phyloP scores from a whole-genome alignment of 2,888 invertebrate species.

The Acanthacorydalis orientalis region DNA sequence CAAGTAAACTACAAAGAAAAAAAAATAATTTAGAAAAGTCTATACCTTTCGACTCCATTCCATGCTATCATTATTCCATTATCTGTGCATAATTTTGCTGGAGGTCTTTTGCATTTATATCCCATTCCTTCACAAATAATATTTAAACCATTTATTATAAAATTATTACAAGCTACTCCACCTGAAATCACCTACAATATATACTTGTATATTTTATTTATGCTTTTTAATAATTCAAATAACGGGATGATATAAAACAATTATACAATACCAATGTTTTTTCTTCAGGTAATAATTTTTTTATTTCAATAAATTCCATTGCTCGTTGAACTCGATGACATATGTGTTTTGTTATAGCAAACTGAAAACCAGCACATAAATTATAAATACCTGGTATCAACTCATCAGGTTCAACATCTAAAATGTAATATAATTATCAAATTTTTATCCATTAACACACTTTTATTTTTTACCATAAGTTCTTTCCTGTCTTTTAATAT shows the following conservation, averaged over 20 bases:
- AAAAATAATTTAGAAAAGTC: neutral
- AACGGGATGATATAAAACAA: neutral
- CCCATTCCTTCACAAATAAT: slow-evolving; percentile 46
- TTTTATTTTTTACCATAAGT: slow-evolving; percentile 25
- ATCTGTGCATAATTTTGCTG: slow-evolving; percentile 79
- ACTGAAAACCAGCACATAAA: slow-evolving; percentile 73
- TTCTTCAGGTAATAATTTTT: slow-evolving; percentile 39
- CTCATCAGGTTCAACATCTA: slow-evolving; percentile 43
- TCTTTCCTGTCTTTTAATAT: slow-evolving; percentile 40
- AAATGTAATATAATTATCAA: slow-evolving; percentile 7
- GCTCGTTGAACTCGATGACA: slow-evolving; percentile 71
- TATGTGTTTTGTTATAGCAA: slow-evolving; percentile 57
- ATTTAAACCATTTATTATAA: slow-evolving; percentile 51
- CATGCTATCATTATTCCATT: slow-evolving; percentile 99
- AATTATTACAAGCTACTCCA: slow-evolving; percentile 89
- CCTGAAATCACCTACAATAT: slow-evolving; percentile 67
- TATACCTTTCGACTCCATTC: slow-evolving; percentile 79
- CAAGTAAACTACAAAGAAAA: no score
- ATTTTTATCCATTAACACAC: neutral
- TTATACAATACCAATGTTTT: slow-evolving; percentile 37
- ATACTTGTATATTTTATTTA: slow-evolving; percentile 1
- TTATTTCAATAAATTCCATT: slow-evolving; percentile 48
- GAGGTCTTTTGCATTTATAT: slow-evolving; percentile 57
- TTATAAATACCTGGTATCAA: slow-evolving; percentile 61
- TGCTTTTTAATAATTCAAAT: no score